Conservation (phyloP, 2,888 invertebrate genomes). For the Autographa pulchrina region DNA sequence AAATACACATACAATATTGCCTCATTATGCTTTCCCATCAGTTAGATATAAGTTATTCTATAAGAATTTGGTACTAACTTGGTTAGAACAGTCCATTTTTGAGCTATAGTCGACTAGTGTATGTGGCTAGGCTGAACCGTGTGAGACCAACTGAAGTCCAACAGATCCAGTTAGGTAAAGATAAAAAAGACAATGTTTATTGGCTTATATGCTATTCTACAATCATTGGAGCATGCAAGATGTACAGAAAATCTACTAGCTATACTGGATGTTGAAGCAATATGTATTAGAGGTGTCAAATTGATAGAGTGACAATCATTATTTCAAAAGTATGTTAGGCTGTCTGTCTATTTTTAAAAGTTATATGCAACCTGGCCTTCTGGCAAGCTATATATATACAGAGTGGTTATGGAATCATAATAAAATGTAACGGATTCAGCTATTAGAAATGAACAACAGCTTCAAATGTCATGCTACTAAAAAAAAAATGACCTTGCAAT, state of each 20-base stretch:
- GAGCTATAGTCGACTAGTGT: background rate
- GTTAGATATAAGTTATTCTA: slow-evolving; percentile 1
- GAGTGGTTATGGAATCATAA: no score
- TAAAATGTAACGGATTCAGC: no score
- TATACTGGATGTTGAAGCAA: background rate
- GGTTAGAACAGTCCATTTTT: background rate
- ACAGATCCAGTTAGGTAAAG: background rate
- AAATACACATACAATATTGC: background rate
- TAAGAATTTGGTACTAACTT: slow-evolving; percentile 5
- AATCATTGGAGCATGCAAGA: background rate
- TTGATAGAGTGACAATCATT: no score
- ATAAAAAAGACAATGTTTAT: slow-evolving; percentile 1
- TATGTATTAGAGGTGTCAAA: background rate
- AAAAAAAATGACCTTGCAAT: no score
- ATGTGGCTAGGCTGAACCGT: background rate
- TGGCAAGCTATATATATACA: no score
- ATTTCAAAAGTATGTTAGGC: no score
- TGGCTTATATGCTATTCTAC: background rate
- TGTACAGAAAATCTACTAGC: background rate
- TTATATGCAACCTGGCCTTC: no score
- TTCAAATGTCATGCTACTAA: no score
- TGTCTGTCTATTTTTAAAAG: no score
- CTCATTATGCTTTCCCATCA: background rate
- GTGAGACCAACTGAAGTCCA: background rate
- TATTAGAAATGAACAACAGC: no score